Percentiles rank a stretch among this genome's conserved stretches.
Evolutionary conservation across 2,888 invertebrate species (phyloP).

Genomic region (Seira musarum): DNA sequence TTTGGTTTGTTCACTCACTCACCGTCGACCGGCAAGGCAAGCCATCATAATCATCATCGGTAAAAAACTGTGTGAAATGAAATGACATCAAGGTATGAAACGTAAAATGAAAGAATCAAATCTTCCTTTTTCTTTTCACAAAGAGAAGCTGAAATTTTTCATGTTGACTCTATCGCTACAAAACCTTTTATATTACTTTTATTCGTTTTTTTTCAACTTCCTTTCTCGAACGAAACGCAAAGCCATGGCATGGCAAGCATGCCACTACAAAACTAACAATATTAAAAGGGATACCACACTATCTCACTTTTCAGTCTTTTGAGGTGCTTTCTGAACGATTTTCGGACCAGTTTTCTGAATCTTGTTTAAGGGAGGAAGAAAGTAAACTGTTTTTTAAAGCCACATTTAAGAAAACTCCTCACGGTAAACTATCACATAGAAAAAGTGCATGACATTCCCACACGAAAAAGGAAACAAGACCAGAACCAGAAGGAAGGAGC

Average conservation of each 20-base stretch:
- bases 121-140: not conserved
- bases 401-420: not conserved
- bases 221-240: not conserved
- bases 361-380: not conserved
- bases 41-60: too few relatives aligned
- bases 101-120: not conserved
- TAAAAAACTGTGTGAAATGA: not conserved
- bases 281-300: too few relatives aligned
- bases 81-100: not conserved
- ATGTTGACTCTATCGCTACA: not conserved
- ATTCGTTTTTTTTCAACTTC: not conserved
- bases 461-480: not conserved
- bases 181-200: conserved; percentile 6
- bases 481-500: not conserved
- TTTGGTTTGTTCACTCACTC: too few relatives aligned
- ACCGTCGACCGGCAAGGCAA: not conserved
- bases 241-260: not conserved
- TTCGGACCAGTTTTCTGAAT: not conserved
- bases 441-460: conserved; percentile 7
- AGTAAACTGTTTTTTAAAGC: conserved; percentile 9
- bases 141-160: not conserved
- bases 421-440: not conserved
- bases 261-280: too few relatives aligned
- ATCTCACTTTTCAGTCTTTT: not conserved
- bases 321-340: not conserved